Conservation (phyloP, 2,113 vertebrate genomes). For the Ictalurus furcatus region DNA sequence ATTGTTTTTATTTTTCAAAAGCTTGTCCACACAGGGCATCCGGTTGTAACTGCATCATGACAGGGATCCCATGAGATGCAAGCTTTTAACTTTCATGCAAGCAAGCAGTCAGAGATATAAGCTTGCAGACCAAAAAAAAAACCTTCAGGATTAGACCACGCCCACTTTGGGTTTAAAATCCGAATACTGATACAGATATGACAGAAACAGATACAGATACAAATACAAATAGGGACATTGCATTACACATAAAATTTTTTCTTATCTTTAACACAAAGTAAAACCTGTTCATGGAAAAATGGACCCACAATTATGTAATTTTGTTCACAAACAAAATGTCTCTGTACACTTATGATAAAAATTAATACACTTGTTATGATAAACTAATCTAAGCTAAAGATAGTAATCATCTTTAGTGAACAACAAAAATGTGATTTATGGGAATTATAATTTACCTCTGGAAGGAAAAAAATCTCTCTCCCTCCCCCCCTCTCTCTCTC, state of each 20-base stretch:
- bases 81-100: not conserved
- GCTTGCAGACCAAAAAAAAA: not conserved
- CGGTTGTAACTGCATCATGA: not conserved
- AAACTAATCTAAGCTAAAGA: not conserved
- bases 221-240: no score
- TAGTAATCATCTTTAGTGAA: not conserved
- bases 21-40: not conserved
- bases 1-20: not conserved
- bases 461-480: not conserved
- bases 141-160: not conserved
- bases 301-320: not conserved
- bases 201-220: no score
- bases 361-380: not conserved
- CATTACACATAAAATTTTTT: no score
- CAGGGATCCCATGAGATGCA: not conserved
- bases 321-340: not conserved
- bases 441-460: not conserved
- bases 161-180: no score
- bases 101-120: not conserved
- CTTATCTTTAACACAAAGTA: not conserved
- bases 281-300: not conserved
- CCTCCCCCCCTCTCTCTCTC: not conserved
- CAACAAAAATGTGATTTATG: not conserved
- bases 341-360: not conserved
- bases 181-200: no score